Conservation (phyloP, 2,797 vertebrate species). For the Clarias pachynema region DNA sequence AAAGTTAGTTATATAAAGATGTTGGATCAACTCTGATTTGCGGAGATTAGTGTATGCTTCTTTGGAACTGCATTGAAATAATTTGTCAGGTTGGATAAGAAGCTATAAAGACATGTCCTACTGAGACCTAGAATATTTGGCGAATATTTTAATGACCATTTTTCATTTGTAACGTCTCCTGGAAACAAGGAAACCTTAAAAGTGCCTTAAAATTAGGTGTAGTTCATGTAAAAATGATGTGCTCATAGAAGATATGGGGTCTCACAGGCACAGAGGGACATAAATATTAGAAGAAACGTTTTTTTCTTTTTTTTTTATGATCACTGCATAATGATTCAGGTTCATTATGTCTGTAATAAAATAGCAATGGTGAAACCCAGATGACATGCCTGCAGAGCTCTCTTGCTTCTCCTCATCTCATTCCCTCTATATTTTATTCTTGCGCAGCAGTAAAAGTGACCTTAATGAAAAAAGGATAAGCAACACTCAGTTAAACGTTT, state of each 20-base stretch:
- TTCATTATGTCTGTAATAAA: conserved; percentile 18
- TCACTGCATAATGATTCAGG: not conserved
- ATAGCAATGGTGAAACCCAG: not conserved
- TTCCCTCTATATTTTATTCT: conserved; percentile 9
- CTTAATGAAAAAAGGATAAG: conserved; percentile 3
- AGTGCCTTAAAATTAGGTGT: not conserved
- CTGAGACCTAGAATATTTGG: not conserved
- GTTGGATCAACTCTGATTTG: not conserved
- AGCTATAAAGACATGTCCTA: not conserved
- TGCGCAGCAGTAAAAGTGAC: conserved; percentile 2
- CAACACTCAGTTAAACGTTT: conserved; percentile 3
- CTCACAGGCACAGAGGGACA: not conserved
- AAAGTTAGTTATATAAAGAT: not conserved
- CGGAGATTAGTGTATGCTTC: not conserved
- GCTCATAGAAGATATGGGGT: not conserved
- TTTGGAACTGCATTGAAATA: not conserved
- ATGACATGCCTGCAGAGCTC: conserved; percentile 7
- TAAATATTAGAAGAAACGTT: not conserved
- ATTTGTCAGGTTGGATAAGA: not conserved
- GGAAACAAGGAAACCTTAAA: not conserved
- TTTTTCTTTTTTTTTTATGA: conserved; percentile 5
- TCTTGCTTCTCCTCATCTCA: not conserved
- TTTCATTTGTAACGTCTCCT: not conserved
- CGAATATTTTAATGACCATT: not conserved
- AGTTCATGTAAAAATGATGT: not conserved